Percentiles rank a stretch among this genome's conserved stretches.
phyloP scores from a whole-genome alignment of 2,888 invertebrate species.

The Trichopoda pennipes region DNA sequence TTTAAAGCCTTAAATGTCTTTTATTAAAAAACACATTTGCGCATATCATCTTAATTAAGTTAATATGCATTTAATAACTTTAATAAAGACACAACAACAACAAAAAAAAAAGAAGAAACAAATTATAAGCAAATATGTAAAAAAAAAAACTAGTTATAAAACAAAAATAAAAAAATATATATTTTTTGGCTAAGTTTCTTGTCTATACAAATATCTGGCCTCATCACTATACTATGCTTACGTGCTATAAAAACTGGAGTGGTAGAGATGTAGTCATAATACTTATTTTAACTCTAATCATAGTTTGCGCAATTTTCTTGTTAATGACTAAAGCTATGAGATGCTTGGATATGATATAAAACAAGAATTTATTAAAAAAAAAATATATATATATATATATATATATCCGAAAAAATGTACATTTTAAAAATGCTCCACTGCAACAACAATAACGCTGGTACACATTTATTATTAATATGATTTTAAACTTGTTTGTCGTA shows the following conservation, averaged over 20 bases:
- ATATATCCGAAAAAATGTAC: no score
- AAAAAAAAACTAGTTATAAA: constrained; percentile 45
- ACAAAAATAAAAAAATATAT: neutral
- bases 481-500: constrained; percentile 50
- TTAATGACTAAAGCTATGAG: constrained; percentile 51
- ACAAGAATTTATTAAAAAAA: constrained; percentile 48
- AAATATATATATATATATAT: no score
- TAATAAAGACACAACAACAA: constrained; percentile 35
- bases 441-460: constrained; percentile 17
- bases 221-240: neutral
- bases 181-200: constrained; percentile 3
- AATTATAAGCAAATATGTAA: constrained; percentile 3
- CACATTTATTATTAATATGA: constrained; percentile 37
- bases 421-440: neutral
- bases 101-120: no score
- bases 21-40: constrained; percentile 18
- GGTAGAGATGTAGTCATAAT: constrained; percentile 31
- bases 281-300: constrained; percentile 34
- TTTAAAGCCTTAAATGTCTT: neutral
- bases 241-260: constrained; percentile 19
- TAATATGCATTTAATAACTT: constrained; percentile 60
- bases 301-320: constrained; percentile 31
- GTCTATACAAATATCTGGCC: constrained; percentile 11
- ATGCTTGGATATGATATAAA: constrained; percentile 57
- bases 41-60: constrained; percentile 51